Evolutionary conservation across 2,888 invertebrate genomes (phyloP), one percentile per base, ranked within the genome.

Genomic region (Altica lythri): DNA sequence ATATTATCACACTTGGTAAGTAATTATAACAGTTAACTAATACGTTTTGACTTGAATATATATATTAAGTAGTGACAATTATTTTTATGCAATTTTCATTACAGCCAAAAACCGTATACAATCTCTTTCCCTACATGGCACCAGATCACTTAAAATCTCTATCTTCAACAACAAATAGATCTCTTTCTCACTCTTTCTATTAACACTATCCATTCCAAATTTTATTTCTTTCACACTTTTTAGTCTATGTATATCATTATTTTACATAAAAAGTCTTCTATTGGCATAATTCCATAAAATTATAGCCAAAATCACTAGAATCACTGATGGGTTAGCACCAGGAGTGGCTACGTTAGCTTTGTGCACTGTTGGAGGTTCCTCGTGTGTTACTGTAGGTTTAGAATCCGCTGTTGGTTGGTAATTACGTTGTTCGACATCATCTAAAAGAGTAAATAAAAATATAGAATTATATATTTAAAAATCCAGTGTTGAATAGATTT

Each of bases 281-380:
- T 40, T 13, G 18, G 13, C 14, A 40, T 17, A 30, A 30, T 32
- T 40, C 49, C 49, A 42, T n/a, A 16, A 32, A 32, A 42, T 18
- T 13, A 44, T 30, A 18, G 22, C 32, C 17, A 34, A 34, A 40
- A 53, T 40, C 35, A 53, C 38, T 46, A 46, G 13, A 40, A 38
- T 19, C 19, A 52, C 29, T 25, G 40, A 16, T 2, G 37, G 30
- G 8, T n/a, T 5, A 19, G 14, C n/a, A 18, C 22, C 25, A 14
- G 8, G 30, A 29, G 43, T 42, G 32, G 53, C 29, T 2, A 19
- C 50, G 4, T 49, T 53, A 17, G 55, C 30, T 18, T 44, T 34
- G 2, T 9, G 18, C 18, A 61, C 59, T 1, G 50, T 51, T 10
- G 62, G 62, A 6, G 56, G 48, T 44, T 47, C 52, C 34, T 55